phyloP scores from a whole-genome alignment of 2,888 invertebrate species.

The Tachystola acroxantha region DNA sequence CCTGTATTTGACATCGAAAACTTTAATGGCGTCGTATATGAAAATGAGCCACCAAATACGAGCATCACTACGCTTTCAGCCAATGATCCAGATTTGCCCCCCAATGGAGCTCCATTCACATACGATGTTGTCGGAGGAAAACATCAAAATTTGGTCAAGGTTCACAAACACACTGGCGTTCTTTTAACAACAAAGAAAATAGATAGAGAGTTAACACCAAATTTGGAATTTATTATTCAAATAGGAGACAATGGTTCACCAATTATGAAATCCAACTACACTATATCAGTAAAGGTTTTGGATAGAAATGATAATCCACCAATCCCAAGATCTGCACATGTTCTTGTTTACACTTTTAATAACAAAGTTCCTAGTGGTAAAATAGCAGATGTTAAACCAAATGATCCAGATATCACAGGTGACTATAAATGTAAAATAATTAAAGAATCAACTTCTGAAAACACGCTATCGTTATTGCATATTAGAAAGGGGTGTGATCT shows the following conservation, averaged over 20 bases:
- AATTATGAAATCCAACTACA: slow-evolving; percentile 88
- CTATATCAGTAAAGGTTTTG: slow-evolving; percentile 84
- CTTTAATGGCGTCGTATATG: slow-evolving; percentile 87
- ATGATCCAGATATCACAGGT: slow-evolving; percentile 93
- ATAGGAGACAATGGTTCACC: slow-evolving; percentile 94
- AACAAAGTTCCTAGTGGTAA: slow-evolving; percentile 87
- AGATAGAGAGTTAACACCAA: slow-evolving; percentile 89
- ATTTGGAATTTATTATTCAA: slow-evolving; percentile 86
- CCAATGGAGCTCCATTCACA: slow-evolving; percentile 93
- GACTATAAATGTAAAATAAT: slow-evolving; percentile 92
- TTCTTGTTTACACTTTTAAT: slow-evolving; percentile 87
- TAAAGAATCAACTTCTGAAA: slow-evolving; percentile 80
- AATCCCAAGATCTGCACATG: slow-evolving; percentile 87
- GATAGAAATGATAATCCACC: slow-evolving; percentile 97
- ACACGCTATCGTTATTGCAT: slow-evolving; percentile 77
- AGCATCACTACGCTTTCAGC: slow-evolving; percentile 91
- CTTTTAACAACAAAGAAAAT: slow-evolving; percentile 87
- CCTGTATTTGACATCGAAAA: slow-evolving; percentile 87
- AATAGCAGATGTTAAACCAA: slow-evolving; percentile 94
- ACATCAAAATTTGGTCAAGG: slow-evolving; percentile 85
- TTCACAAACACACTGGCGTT: slow-evolving; percentile 89
- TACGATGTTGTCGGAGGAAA: slow-evolving; percentile 88
- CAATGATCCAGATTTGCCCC: slow-evolving; percentile 92
- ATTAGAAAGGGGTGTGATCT: slow-evolving; percentile 90
- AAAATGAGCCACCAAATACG: slow-evolving; percentile 91